These are phyloP conservation scores for Epizoanthus ramosus DNA, from an alignment of 92 coral and sea anemone species.

Conservation along the genomic window DNA sequence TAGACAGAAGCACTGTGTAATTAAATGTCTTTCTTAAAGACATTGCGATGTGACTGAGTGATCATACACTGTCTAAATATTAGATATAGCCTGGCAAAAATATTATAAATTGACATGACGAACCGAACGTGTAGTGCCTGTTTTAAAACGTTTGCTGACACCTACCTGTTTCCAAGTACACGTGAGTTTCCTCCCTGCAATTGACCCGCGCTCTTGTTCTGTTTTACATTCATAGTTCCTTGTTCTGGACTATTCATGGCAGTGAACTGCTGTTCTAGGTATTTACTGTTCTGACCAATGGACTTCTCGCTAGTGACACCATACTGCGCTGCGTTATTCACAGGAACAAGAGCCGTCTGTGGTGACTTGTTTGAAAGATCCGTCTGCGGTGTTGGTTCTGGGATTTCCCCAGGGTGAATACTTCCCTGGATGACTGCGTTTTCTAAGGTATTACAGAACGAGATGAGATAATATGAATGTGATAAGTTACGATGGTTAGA, in stretches of 20 bases:
- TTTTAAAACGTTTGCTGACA: not conserved
- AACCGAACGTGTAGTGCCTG: too few species aligned
- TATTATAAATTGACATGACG: too few species aligned
- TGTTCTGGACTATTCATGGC: not conserved
- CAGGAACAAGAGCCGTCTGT: not conserved
- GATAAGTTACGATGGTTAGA: too few species aligned
- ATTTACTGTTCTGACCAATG: not conserved
- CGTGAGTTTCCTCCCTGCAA: not conserved
- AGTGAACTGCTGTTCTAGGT: not conserved
- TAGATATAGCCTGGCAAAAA: too few species aligned
- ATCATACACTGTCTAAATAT: too few species aligned
- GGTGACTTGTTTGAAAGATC: not conserved
- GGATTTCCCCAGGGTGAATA: conserved; percentile 3
- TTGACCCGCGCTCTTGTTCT: not conserved
- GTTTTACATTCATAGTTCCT: not conserved
- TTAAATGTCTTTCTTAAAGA: too few species aligned
- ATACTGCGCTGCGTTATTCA: not conserved
- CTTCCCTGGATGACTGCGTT: conserved; percentile 33
- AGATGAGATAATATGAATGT: too few species aligned
- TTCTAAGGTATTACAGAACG: not conserved
- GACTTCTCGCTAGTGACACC: not conserved
- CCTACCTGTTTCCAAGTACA: not conserved
- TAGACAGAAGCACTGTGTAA: too few species aligned
- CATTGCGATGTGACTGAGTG: too few species aligned
- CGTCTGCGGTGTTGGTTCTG: not conserved